Evolutionary conservation across 1,140 invertebrate genomes (phyloP), one percentile per base, ranked within the genome.

Genomic region (Eumeta japonica): DNA sequence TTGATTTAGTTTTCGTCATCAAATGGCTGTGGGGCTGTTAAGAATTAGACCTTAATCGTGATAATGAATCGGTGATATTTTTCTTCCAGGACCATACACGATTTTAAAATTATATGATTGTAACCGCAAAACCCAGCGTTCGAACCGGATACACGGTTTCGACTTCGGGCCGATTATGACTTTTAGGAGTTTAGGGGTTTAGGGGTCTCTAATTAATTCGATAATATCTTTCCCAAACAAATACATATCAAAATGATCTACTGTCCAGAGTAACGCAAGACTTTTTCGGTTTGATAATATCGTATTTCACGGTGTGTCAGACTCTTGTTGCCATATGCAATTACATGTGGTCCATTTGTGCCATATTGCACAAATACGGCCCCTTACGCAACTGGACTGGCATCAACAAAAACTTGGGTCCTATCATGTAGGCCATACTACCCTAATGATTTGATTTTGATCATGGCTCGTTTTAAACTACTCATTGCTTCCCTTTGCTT

Each of bases 241-340:
- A 14, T 50, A 53, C 28, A 34, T 49, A 16, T 55, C 45, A 10
- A 56, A 58, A 16, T 46, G 43, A 43, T 67, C 55, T 5, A 36
- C 34, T 10, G 34, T 19, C 34, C 34, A 36, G 9, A 36, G 17
- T 20, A 36, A 13, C 3, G 34, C 48, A 1, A 72, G 40, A 37
- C 65, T 35, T 62, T 58, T 42, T 76, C 65, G 2, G 57, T 74
- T 39, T 74, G 62, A 3, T 50, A 73, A 41, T 73, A 76, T 12
- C 61, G 42, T 44, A 47, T 57, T 50, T 77, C 58, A 3, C 16
- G 20, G 17, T 36, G 17, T 19, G 31, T 33, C 3, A 33, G 31
- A 17, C 31, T 33, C 15, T 33, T 33, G 11, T 33, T 33, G 15
- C 31, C 31, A 11, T 33, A 33, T 13, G 31, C 31, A 16, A 33